Evolutionary conservation across 2,888 invertebrate genomes (phyloP), one percentile per base, ranked within the genome.

Genomic region (Aleiodes testaceus): DNA sequence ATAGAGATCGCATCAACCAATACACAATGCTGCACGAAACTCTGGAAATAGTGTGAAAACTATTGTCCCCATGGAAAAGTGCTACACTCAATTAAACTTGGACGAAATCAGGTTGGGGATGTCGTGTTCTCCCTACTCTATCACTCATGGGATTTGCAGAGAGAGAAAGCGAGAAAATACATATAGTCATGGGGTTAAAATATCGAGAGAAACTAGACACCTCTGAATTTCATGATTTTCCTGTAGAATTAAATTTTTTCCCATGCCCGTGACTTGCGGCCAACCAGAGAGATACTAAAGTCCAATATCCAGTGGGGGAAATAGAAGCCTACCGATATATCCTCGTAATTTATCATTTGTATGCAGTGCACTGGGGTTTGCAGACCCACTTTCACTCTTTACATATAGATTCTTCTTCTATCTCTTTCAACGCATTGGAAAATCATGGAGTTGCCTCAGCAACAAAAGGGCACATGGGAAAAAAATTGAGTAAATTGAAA

Each of bases 271-370:
- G 55, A 66, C 66, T 70, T 59, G 66, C 42, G 49, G 66, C 53
- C 36, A 30, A 55, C 14, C 30, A 36, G 67, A 59, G 72, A 68
- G 55, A 74, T 74, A 66, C 26, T 26, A 5, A 26, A 26, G 26
- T 26, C 26, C 26, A 26, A 26, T 26, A 1, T 3, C 26, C 3
- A 26, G 26, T 26, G 26, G 69, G 59, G 66, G 69, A 66, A 67
- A 50, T 66, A 68, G 64, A 73, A 68, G 68, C 61, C 44, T 20
- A 44, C 85, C 85, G 83, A 86, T 86, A 83, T 82, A 55, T 55
- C 55, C 55, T 82, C 81, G 85, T 86, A 86, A 86, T 86, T 85
- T 84, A 85, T 86, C 85, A 86, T 86, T 86, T 86, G 85, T 86
- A 86, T 86, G 86, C 86, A 82, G 79, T 82, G 79, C 80, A 81